Evolutionary conservation across 2,113 vertebrate species (phyloP).

Genomic region (Podilymbus podiceps): DNA sequence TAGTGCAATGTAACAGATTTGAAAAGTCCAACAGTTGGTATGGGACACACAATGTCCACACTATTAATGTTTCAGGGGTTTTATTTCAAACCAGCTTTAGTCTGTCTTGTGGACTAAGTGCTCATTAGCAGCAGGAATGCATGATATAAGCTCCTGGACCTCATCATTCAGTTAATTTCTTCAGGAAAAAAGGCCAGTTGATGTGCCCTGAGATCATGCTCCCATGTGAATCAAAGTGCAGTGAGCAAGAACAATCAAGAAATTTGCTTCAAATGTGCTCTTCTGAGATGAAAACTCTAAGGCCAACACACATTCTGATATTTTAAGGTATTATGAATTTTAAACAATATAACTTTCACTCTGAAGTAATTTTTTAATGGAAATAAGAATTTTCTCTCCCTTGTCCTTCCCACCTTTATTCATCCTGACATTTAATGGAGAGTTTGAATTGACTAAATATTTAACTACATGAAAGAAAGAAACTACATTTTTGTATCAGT

Average conservation of each 20-base stretch:
- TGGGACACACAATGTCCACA: not conserved
- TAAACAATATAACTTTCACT: not conserved
- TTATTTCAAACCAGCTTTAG: conserved; percentile 5
- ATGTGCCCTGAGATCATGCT: not conserved
- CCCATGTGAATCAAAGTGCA: not conserved
- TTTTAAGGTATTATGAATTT: not conserved
- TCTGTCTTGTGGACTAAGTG: not conserved
- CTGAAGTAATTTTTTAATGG: not conserved
- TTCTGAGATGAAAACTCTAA: not conserved
- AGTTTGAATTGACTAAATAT: not conserved
- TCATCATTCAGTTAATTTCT: not conserved
- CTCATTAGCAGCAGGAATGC: conserved; percentile 7
- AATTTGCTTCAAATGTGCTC: not conserved
- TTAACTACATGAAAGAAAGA: not conserved
- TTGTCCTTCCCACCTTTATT: not conserved
- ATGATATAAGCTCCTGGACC: not conserved
- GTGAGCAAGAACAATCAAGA: not conserved
- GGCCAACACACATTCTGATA: not conserved
- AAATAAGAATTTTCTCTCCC: not conserved
- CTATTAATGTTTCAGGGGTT: not conserved
- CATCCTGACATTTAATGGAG: not conserved
- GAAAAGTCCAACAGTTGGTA: not conserved
- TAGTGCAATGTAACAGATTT: not conserved
- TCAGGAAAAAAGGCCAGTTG: not conserved
- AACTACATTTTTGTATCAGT: not conserved